A percentile compares a stretch with the other conserved stretches of the same genome.
These are phyloP conservation scores for Hydrotaea diabolus DNA, from an alignment of 2,888 invertebrate species.

Conservation along the genomic window DNA sequence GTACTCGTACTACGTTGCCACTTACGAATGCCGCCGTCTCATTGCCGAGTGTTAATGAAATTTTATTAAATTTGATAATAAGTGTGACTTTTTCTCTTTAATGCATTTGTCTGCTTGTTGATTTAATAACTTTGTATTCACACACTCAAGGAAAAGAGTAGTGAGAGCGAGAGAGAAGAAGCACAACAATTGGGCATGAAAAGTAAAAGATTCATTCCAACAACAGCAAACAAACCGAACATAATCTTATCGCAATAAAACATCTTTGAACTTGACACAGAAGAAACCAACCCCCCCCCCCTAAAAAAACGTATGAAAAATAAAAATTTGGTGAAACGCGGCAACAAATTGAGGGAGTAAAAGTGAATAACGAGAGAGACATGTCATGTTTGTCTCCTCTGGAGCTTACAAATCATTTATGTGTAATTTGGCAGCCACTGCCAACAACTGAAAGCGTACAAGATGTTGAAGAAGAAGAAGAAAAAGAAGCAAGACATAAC, in stretches of 20 bases:
- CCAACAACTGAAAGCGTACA: neutral
- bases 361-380: constrained; percentile 29
- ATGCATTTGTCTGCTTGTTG: neutral
- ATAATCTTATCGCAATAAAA: constrained; percentile 54
- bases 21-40: neutral
- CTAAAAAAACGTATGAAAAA: neutral
- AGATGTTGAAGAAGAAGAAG: neutral
- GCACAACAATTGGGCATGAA: neutral
- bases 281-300: neutral
- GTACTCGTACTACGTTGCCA: neutral
- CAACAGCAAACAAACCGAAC: neutral
- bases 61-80: constrained; percentile 30
- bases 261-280: constrained; percentile 66
- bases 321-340: neutral
- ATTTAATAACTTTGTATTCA: constrained; percentile 23
- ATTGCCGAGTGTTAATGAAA: constrained; percentile 36
- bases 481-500: neutral
- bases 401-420: constrained; percentile 24
- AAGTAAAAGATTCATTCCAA: neutral
- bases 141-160: neutral
- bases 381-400: constrained; percentile 26
- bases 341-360: constrained; percentile 29
- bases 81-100: neutral
- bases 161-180: neutral
- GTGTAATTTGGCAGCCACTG: constrained; percentile 9